Percentiles rank a stretch among this genome's conserved stretches.
phyloP scores from a whole-genome alignment of 2,797 vertebrate species.

The Tympanoctomys barrerae region DNA sequence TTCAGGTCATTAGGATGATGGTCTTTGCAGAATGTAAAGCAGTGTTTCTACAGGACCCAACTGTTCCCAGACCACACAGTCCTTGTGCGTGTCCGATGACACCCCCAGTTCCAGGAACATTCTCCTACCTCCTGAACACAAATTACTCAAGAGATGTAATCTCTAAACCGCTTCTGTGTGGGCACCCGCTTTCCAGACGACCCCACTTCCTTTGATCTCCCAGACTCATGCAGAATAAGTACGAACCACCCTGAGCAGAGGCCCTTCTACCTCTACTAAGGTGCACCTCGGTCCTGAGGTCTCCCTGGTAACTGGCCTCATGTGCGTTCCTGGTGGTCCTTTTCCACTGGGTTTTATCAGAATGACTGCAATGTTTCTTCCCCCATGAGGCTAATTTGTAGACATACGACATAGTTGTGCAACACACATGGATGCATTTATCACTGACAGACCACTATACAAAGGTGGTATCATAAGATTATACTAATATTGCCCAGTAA shows the following conservation, averaged over 20 bases:
- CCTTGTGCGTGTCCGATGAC: background rate
- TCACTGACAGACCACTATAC: background rate
- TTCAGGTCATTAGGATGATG: background rate
- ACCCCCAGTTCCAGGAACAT: background rate
- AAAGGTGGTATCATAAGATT: background rate
- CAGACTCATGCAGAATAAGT: background rate
- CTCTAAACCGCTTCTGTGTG: background rate
- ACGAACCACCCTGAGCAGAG: background rate
- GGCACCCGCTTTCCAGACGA: background rate
- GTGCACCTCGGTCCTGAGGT: background rate
- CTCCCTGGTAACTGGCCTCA: background rate
- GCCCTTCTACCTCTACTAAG: background rate
- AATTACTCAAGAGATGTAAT: background rate
- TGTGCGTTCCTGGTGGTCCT: background rate
- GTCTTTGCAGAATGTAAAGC: background rate
- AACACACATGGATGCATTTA: background rate
- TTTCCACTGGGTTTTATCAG: background rate
- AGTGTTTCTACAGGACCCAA: background rate
- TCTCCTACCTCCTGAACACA: background rate
- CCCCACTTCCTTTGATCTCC: background rate
- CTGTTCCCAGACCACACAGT: background rate
- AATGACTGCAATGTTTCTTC: constrained; percentile 10
- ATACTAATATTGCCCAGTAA: background rate
- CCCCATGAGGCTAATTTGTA: background rate
- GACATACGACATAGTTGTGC: background rate